Base-by-base conservation (phyloP, 1,140 invertebrate species). In the Drosophila paulistorum region DNA sequence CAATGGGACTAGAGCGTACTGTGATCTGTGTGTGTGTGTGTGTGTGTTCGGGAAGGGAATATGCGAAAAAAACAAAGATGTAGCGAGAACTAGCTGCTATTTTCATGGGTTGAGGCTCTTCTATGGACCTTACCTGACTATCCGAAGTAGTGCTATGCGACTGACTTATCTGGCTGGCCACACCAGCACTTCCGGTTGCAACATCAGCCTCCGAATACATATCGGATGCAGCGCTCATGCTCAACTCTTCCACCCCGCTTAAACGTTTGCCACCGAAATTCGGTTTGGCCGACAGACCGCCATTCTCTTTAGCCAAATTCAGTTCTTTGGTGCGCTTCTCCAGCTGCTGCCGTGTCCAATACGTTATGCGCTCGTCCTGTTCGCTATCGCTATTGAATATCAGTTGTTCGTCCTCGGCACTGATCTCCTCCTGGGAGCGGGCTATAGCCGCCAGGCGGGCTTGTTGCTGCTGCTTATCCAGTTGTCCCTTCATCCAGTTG, bases 321-420 rank as follows among this genome's bases (percentile, higher is more conserved):
- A 95, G 85, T 86, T 95, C 95, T 85, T 94, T 94, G 14, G 94
- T 94, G 60, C 95, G 93, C 74, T 94, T 94, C 73, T 94, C 93
- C 70, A 96, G 83, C 86, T 95, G 94, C 83, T 95, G 95, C 20
- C 94, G 93, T 48, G 95, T 96, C 96, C 96, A 97, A 60, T 95
- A 94, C 62, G 95, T 94, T 35, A 92, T 92, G 9, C 93, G 91
- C 90, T 94, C 91, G 76, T 94, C 76, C 92, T 94, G 87, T 83
- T 77, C 93, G 92, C 91, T 93, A 92, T 91, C 93, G 92, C 72
- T 81, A n/a, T 82, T 86, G 35, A 89, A 91, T 26, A 90, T 81
- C 57, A 90, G 35, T 61, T 91, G 90, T 67, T 91, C 90, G 30
- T 91, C 90, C 68, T 91, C 90, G 59, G 77, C 81, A 13, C 74